Conservation (phyloP, 2,888 invertebrate genomes). For the Callinectes sapidus region DNA sequence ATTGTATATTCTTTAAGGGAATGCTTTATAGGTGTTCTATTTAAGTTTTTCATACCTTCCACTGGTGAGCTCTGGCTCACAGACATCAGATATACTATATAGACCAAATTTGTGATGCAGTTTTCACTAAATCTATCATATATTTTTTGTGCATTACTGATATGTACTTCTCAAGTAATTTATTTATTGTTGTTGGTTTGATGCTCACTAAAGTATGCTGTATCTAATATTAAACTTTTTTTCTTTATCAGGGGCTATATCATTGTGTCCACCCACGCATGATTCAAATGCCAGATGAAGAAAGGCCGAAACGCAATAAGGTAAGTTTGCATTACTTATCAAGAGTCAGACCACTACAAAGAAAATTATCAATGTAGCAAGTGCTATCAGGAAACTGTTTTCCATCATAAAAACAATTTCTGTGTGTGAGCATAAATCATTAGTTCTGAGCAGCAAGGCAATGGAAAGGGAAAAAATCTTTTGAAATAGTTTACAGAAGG, state of each 20-base stretch:
- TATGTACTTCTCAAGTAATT: no score
- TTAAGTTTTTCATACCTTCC: no score
- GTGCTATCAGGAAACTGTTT: not conserved
- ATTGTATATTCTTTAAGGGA: no score
- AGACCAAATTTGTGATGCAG: no score
- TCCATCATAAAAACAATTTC: not conserved
- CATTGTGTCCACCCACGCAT: conserved; percentile 21
- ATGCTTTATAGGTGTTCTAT: no score
- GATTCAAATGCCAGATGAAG: conserved; percentile 35
- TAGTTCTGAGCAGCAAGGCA: not conserved
- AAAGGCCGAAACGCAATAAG: conserved; percentile 30
- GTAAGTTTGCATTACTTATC: not conserved
- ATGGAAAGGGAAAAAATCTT: not conserved
- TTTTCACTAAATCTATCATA: no score
- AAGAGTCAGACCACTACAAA: not conserved
- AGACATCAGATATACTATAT: no score
- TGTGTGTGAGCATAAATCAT: not conserved
- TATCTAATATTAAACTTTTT: not conserved
- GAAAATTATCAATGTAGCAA: not conserved
- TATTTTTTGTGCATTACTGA: no score
- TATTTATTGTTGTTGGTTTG: no score
- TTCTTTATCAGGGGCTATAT: not conserved
- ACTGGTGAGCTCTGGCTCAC: no score
- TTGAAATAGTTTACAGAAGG: not conserved
- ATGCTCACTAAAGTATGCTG: not conserved